Evolutionary conservation across 2,888 invertebrate genomes (phyloP).

Genomic region (Drosophila kambysellisi): DNA sequence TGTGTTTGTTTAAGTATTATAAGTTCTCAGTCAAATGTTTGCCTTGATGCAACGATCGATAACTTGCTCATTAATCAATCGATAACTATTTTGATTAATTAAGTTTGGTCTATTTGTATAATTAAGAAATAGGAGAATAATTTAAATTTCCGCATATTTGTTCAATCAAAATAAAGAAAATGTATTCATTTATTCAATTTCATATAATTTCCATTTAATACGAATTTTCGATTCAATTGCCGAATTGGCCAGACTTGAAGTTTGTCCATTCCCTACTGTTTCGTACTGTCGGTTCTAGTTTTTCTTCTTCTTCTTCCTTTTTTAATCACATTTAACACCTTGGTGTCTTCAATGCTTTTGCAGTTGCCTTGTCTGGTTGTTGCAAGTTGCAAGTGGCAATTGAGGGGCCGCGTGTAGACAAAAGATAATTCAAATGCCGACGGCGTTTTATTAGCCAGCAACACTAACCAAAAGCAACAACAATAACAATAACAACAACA

Average conservation of each 20-base stretch:
- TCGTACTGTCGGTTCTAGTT: background rate
- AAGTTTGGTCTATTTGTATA: background rate
- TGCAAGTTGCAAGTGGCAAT: slow-evolving; percentile 4
- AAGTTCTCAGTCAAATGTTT: background rate
- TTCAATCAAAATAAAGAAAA: background rate
- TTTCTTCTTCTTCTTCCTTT: background rate
- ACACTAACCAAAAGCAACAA: slow-evolving; percentile 11
- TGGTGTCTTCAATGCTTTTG: slow-evolving; percentile 28
- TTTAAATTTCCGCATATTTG: background rate
- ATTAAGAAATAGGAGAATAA: background rate
- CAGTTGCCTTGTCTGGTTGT: slow-evolving; percentile 4
- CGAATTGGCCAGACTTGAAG: background rate
- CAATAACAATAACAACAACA: slow-evolving; percentile 35
- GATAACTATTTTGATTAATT: background rate
- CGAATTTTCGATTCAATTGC: background rate
- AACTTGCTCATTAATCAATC: background rate
- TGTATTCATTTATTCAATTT: background rate
- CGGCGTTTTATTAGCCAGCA: slow-evolving; percentile 59
- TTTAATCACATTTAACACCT: slow-evolving; percentile 36
- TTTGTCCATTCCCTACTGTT: background rate
- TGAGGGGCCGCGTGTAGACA: slow-evolving; percentile 21
- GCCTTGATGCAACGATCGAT: background rate
- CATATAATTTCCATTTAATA: background rate
- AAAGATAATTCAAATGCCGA: slow-evolving; percentile 63
- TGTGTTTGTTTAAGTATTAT: background rate